Evolutionary conservation across 2,797 vertebrate species (phyloP).

Genomic region (Hafferia zeledoni): DNA sequence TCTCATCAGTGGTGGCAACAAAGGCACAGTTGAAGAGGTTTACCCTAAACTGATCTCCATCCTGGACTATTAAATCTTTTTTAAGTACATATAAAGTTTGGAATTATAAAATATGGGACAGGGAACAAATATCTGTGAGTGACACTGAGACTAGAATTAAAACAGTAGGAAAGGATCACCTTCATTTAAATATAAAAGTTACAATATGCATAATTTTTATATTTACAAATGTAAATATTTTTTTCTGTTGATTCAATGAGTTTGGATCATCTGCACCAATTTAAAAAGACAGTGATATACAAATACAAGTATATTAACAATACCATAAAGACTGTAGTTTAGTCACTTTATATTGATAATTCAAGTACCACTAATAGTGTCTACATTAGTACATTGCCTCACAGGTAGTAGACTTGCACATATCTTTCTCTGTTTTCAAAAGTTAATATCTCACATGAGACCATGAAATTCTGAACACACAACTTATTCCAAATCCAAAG

Average conservation of each 20-base stretch:
- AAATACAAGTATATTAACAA: not conserved
- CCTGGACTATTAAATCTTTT: not conserved
- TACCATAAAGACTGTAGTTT: not conserved
- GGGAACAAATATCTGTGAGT: not conserved
- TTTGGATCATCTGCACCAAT: not conserved
- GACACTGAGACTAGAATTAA: not conserved
- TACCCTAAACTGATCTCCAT: not conserved
- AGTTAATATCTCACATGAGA: not conserved
- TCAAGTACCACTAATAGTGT: not conserved
- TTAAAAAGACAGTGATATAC: not conserved
- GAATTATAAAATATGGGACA: not conserved
- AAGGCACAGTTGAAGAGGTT: not conserved
- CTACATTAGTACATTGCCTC: not conserved
- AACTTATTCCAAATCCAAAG: not conserved
- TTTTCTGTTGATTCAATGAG: not conserved
- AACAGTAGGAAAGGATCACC: not conserved
- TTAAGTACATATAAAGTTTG: not conserved
- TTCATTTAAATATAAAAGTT: not conserved
- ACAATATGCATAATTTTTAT: not conserved
- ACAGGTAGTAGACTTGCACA: not conserved
- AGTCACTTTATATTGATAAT: not conserved
- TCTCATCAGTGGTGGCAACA: not conserved
- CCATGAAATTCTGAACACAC: not conserved
- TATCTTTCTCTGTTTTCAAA: not conserved
- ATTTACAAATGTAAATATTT: not conserved